These are phyloP conservation scores for Pteropus alecto DNA, from an alignment of 2,113 vertebrate species.

Conservation along the genomic window DNA sequence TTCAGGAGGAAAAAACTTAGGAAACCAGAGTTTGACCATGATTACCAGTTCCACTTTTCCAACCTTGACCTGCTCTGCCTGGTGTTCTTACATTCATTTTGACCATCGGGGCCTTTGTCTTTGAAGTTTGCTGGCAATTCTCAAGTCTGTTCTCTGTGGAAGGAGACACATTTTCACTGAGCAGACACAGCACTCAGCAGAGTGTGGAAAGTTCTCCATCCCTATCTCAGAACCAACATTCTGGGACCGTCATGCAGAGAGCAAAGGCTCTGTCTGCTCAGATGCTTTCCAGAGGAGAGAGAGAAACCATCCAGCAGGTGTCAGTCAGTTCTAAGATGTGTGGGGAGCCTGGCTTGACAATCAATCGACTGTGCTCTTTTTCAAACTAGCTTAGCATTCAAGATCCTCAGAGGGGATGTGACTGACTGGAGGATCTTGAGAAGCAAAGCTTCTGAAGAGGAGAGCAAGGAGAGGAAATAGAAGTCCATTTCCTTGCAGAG, in stretches of 20 bases:
- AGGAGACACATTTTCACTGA: background rate
- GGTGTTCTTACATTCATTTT: background rate
- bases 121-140: background rate
- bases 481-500: background rate
- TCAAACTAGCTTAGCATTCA: background rate
- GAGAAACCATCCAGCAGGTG: constrained; percentile 42
- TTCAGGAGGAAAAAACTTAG: background rate
- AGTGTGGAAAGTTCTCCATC: background rate
- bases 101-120: background rate
- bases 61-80: background rate
- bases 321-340: constrained; percentile 41
- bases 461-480: background rate
- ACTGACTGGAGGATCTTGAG: background rate
- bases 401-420: background rate
- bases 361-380: background rate
- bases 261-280: background rate
- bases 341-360: background rate
- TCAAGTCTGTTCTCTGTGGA: background rate
- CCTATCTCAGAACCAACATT: background rate
- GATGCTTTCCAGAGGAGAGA: background rate
- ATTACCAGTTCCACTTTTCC: background rate
- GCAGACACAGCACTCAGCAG: background rate
- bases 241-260: background rate
- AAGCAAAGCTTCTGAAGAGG: background rate
- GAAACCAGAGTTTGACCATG: background rate